phyloP scores from a whole-genome alignment of 2,797 vertebrate genomes.

The Coregonus suidteri region DNA sequence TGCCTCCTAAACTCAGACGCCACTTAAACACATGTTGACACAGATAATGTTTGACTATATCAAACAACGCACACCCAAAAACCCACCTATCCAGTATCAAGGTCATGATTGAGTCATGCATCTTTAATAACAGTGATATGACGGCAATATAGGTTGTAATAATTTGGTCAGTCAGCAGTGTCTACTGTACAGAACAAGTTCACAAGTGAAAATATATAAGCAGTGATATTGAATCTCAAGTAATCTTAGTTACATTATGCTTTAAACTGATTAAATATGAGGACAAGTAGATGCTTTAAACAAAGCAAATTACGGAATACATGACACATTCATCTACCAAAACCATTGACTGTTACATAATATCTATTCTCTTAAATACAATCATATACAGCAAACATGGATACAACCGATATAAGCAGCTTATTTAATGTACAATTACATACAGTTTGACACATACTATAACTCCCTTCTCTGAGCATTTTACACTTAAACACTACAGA shows the following conservation, averaged over 20 bases:
- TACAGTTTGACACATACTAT: neutral
- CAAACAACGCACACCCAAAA: neutral
- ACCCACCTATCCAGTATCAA: neutral
- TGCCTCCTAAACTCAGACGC: neutral
- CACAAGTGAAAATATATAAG: neutral
- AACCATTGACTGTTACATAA: neutral
- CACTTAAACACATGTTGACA: neutral
- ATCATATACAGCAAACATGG: neutral
- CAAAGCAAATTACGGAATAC: neutral
- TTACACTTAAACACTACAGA: neutral
- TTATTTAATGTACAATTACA: neutral
- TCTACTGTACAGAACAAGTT: neutral
- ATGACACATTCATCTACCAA: neutral
- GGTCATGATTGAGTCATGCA: slow-evolving; percentile 1
- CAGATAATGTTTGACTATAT: neutral
- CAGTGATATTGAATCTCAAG: neutral
- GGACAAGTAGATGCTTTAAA: neutral
- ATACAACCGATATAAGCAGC: neutral
- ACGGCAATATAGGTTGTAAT: slow-evolving; percentile 2
- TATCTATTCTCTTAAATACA: neutral
- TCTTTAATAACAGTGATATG: neutral
- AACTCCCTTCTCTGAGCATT: neutral
- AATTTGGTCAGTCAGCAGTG: neutral
- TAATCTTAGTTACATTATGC: neutral
- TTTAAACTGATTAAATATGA: neutral